A percentile compares a stretch with the other conserved stretches of the same genome.
phyloP scores from a whole-genome alignment of 2,797 vertebrate species.

The Etheostoma perlongum region DNA sequence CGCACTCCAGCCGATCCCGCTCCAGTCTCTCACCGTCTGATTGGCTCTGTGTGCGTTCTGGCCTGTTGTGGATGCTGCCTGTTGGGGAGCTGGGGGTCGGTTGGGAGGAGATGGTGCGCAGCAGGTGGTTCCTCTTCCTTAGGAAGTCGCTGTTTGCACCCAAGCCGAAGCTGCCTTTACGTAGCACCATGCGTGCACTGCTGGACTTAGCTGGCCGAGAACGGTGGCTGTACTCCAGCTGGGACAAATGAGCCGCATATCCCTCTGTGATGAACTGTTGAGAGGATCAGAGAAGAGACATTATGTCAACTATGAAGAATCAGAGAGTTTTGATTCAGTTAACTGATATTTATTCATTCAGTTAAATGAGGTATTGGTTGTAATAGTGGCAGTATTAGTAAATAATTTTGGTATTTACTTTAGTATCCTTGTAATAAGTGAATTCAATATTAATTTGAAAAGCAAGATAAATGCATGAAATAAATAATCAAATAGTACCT shows the following conservation, averaged over 20 bases:
- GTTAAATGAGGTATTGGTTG: background rate
- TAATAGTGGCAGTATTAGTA: background rate
- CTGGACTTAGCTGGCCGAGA: conserved; percentile 94
- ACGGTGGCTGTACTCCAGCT: conserved; percentile 96
- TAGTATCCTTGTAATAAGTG: background rate
- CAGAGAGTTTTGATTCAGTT: background rate
- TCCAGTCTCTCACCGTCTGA: conserved; percentile 88
- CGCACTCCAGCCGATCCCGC: conserved; percentile 84
- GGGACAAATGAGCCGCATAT: conserved; percentile 92
- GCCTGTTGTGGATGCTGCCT: conserved; percentile 70
- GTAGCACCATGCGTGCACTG: conserved; percentile 93
- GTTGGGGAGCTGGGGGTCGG: conserved; percentile 82
- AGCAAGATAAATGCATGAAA: background rate
- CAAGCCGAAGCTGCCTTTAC: conserved; percentile 97
- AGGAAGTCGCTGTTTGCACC: conserved; percentile 94
- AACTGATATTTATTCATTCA: background rate
- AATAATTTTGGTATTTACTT: conserved; percentile 14
- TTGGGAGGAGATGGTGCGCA: conserved; percentile 97
- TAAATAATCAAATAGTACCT: conserved; percentile 83
- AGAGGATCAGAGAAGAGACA: conserved; percentile 73
- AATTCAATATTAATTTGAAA: background rate
- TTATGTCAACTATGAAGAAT: background rate
- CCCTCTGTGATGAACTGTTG: conserved; percentile 89
- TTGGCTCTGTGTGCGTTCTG: conserved; percentile 92
- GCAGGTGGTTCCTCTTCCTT: conserved; percentile 95